These are phyloP conservation scores for Prionace glauca DNA, from an alignment of 2,797 vertebrate genomes.

Conservation along the genomic window DNA sequence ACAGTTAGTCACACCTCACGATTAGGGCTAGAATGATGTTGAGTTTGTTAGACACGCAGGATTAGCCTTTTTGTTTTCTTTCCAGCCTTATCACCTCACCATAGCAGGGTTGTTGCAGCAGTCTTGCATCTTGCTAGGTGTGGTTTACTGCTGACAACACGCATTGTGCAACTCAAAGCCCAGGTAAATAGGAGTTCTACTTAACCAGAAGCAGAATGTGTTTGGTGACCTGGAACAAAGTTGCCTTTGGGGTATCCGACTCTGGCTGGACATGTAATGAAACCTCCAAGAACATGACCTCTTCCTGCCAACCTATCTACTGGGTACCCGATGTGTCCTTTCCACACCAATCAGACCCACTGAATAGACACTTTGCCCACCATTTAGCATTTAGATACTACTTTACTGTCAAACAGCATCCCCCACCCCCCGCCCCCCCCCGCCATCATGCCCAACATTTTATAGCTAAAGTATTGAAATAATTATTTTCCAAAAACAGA, in stretches of 20 bases:
- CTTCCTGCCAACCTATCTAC: background rate
- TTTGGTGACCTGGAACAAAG: background rate
- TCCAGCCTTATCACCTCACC: background rate
- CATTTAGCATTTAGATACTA: background rate
- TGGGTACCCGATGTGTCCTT: background rate
- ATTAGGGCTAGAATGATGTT: background rate
- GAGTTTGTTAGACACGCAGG: background rate
- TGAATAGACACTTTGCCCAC: no score
- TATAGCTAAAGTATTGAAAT: background rate
- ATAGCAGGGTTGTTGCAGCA: background rate
- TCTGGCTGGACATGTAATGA: background rate
- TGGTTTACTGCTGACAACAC: background rate
- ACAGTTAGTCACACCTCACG: background rate
- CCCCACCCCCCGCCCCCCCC: background rate
- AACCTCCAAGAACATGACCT: background rate
- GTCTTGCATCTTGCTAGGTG: background rate
- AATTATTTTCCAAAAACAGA: background rate
- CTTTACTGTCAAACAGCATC: background rate
- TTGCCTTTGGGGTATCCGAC: background rate
- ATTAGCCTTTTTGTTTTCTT: background rate
- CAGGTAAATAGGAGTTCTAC: background rate
- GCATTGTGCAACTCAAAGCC: background rate
- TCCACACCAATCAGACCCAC: background rate
- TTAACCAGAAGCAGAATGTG: background rate
- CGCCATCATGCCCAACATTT: background rate